These are phyloP conservation scores for Toxostoma redivivum DNA, from an alignment of 2,113 vertebrate species.

Conservation along the genomic window DNA sequence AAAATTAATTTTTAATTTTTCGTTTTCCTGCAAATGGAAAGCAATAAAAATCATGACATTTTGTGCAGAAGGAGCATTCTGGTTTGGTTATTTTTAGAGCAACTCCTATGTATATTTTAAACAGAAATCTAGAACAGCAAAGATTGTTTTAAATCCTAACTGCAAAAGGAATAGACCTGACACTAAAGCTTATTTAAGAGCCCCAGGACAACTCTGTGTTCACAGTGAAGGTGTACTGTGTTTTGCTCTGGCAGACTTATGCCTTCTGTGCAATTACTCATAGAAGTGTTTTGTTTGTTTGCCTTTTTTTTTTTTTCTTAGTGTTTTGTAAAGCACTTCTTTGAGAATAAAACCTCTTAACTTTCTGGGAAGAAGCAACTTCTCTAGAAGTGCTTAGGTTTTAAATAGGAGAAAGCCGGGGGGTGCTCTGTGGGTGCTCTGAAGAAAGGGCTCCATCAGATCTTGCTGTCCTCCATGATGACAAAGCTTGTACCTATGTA, in stretches of 20 bases:
- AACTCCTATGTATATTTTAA: background rate
- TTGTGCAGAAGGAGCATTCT: constrained; percentile 3
- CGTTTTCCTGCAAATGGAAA: background rate
- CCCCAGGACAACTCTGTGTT: background rate
- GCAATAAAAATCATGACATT: background rate
- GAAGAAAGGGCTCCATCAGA: background rate
- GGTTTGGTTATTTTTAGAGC: background rate
- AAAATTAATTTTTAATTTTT: background rate
- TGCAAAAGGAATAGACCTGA: background rate
- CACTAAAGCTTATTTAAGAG: background rate
- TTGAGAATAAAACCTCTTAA: background rate
- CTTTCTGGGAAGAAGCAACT: background rate
- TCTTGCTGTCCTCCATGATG: background rate
- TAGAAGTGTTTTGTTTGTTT: background rate
- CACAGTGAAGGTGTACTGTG: background rate
- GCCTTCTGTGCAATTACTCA: background rate
- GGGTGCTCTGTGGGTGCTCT: background rate
- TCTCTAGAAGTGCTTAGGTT: background rate
- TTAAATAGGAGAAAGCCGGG: background rate
- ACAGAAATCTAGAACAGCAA: background rate
- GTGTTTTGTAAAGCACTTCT: background rate
- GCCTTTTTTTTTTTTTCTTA: background rate
- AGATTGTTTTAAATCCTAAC: background rate
- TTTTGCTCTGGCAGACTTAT: background rate
- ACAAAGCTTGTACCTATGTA: background rate